These are phyloP conservation scores for Archilochus colubris DNA, from an alignment of 2,113 vertebrate species.

Conservation along the genomic window DNA sequence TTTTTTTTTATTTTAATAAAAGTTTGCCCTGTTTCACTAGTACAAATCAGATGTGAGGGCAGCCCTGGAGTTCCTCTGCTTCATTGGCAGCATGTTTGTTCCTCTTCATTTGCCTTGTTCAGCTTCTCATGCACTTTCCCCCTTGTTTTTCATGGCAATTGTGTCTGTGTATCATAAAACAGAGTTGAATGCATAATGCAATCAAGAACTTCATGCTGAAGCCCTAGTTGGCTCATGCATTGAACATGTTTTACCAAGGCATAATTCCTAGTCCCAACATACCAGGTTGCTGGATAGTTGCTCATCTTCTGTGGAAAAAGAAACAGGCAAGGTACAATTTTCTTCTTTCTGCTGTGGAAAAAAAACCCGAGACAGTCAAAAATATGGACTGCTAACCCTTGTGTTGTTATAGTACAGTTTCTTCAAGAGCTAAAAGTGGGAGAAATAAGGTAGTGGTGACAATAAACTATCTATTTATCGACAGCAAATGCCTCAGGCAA, in stretches of 20 bases:
- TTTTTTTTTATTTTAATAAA: neutral
- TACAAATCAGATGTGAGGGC: neutral
- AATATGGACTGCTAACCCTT: neutral
- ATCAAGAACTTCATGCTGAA: neutral
- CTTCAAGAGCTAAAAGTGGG: neutral
- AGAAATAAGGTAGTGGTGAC: neutral
- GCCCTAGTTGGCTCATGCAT: neutral
- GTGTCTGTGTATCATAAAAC: neutral
- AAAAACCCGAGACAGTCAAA: neutral
- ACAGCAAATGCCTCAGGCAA: neutral
- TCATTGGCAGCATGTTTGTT: neutral
- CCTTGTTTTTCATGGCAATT: neutral
- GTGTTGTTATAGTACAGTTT: neutral
- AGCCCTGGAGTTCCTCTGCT: neutral
- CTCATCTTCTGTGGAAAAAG: neutral
- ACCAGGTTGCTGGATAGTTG: neutral
- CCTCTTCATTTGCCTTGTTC: neutral
- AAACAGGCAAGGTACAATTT: neutral
- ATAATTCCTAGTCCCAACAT: neutral
- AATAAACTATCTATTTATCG: neutral
- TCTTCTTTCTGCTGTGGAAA: neutral
- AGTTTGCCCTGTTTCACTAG: neutral
- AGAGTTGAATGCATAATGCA: neutral
- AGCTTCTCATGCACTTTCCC: neutral
- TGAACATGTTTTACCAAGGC: neutral